A percentile compares a stretch with the other conserved stretches of the same genome.
Evolutionary conservation across 1,140 invertebrate species (phyloP).

Genomic region (Tetraneura akinire): DNA sequence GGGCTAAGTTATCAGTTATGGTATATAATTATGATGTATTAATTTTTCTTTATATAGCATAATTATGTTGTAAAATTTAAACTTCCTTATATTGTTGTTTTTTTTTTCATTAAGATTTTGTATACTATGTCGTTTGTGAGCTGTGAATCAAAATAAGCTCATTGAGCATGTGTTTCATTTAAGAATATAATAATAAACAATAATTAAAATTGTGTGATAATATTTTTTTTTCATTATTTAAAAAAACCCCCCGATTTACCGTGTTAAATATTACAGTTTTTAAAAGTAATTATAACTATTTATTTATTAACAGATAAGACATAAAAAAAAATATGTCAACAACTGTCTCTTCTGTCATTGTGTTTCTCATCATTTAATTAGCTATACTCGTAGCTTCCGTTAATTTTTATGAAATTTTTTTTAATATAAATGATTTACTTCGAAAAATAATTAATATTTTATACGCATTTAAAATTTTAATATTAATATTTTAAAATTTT

Average conservation of each 20-base stretch:
- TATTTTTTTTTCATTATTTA: background rate
- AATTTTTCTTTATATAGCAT: too few relatives aligned
- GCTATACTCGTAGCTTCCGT: too few relatives aligned
- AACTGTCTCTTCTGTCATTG: background rate
- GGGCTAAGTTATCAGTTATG: too few relatives aligned
- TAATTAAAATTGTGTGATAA: conserved; percentile 42
- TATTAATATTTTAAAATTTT: too few relatives aligned
- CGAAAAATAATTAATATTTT: too few relatives aligned
- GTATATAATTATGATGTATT: too few relatives aligned
- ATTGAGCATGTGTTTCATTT: background rate
- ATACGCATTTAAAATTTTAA: too few relatives aligned
- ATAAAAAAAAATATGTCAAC: conserved; percentile 14
- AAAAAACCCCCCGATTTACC: too few relatives aligned
- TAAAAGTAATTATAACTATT: background rate
- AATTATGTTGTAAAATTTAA: too few relatives aligned
- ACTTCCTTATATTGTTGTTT: background rate
- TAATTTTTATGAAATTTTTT: too few relatives aligned
- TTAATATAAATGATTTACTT: too few relatives aligned
- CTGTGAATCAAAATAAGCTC: background rate
- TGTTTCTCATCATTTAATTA: background rate
- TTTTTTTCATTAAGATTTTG: background rate
- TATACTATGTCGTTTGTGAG: background rate
- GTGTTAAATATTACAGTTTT: too few relatives aligned
- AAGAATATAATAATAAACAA: background rate
- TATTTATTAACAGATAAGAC: background rate